Percentiles rank a stretch among this genome's conserved stretches.
These are phyloP conservation scores for Hydropotes inermis DNA, from an alignment of 2,113 vertebrate species.

Conservation along the genomic window DNA sequence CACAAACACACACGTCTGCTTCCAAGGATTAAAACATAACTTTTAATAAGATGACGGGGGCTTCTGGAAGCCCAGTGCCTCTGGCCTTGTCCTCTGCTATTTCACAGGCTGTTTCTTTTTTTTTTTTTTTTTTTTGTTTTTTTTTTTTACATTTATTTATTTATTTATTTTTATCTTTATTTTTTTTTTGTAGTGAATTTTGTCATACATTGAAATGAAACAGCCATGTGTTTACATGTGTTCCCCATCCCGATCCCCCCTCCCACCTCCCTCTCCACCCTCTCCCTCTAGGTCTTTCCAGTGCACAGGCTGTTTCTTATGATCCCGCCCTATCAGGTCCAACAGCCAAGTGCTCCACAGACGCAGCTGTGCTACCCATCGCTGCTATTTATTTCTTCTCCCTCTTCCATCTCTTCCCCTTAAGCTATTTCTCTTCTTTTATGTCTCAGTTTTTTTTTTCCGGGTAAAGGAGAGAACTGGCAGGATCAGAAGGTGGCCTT, in stretches of 20 bases:
- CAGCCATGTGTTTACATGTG: too few species aligned
- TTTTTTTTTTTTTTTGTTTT: too few species aligned
- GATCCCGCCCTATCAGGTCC: neutral
- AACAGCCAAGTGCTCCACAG: neutral
- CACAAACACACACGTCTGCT: neutral
- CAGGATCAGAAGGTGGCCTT: constrained; percentile 70
- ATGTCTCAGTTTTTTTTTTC: constrained; percentile 74
- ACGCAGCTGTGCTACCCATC: neutral
- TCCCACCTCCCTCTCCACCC: too few species aligned
- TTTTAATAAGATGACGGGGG: neutral
- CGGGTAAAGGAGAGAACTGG: constrained; percentile 59
- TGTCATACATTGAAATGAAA: too few species aligned
- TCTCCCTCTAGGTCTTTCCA: too few species aligned
- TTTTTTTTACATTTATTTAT: too few species aligned
- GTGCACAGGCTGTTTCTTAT: neutral
- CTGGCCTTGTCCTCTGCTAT: neutral
- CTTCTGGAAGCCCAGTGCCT: neutral
- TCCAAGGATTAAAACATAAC: constrained; percentile 38
- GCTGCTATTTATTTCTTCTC: constrained; percentile 30
- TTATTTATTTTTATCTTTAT: too few species aligned
- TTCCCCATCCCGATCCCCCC: too few species aligned
- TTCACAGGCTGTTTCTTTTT: neutral
- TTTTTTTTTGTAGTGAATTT: too few species aligned
- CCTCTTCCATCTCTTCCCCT: constrained; percentile 19
- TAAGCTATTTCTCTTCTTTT: constrained; percentile 73